These are phyloP conservation scores for Scolopax bukidnonensis DNA, from an alignment of 2,797 vertebrate species.

Conservation along the genomic window DNA sequence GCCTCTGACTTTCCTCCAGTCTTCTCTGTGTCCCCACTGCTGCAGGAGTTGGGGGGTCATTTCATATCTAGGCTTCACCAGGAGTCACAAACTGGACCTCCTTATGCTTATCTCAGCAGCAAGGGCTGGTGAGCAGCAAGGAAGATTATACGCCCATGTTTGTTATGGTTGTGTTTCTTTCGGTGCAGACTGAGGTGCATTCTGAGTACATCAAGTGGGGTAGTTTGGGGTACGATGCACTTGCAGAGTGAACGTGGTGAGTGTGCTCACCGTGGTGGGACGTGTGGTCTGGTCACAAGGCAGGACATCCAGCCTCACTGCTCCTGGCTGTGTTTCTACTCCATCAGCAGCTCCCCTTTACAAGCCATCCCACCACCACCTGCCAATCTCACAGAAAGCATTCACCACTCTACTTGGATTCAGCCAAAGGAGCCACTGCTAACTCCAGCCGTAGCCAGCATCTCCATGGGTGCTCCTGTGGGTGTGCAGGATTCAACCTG, in stretches of 20 bases:
- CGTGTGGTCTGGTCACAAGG: rapidly evolving
- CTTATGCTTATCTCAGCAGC: not conserved
- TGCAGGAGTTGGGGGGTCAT: too few species aligned
- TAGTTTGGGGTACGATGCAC: rapidly evolving
- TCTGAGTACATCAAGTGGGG: rapidly evolving
- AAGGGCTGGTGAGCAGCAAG: not conserved
- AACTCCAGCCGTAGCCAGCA: not conserved
- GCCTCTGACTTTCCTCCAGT: not conserved
- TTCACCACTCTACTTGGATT: not conserved
- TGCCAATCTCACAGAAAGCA: not conserved
- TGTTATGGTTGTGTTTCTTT: not conserved
- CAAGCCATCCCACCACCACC: not conserved
- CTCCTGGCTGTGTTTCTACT: not conserved
- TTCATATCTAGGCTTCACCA: not conserved
- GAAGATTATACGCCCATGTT: not conserved
- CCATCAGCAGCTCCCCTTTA: not conserved
- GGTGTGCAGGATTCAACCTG: not conserved
- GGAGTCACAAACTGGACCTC: not conserved
- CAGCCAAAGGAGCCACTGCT: not conserved
- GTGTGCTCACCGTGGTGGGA: not conserved
- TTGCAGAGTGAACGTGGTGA: not conserved
- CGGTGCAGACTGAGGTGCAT: not conserved
- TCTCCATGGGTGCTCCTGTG: not conserved
- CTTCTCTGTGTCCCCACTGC: not conserved
- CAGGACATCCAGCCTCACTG: not conserved